A percentile compares a stretch with the other conserved stretches of the same genome.
These are phyloP conservation scores for Matsumurasca onukii DNA, from an alignment of 1,140 invertebrate species.

Conservation along the genomic window DNA sequence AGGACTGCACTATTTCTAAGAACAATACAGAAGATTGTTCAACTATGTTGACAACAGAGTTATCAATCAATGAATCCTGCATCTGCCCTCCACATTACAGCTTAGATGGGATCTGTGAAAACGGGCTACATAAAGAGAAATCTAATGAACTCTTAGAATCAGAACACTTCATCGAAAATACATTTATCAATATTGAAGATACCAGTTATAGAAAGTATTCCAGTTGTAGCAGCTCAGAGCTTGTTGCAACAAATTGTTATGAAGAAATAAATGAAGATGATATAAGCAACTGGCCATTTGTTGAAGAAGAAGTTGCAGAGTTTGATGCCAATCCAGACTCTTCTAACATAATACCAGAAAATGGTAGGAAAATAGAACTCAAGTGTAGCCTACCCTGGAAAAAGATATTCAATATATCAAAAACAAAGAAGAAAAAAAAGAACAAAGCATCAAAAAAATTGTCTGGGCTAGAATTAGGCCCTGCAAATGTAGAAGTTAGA, in stretches of 20 bases:
- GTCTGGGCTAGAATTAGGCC: constrained; percentile 19
- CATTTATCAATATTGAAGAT: not conserved
- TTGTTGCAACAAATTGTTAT: constrained; percentile 13
- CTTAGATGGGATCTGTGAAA: not conserved
- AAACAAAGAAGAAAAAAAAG: constrained; percentile 11
- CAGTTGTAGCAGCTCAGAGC: not conserved
- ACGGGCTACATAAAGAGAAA: not conserved
- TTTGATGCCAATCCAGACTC: constrained; percentile 13
- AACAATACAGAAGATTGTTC: constrained; percentile 4
- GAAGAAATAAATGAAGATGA: constrained; percentile 24
- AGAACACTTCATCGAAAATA: not conserved
- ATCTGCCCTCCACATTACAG: not conserved
- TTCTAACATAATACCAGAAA: constrained; percentile 11
- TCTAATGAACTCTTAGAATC: not conserved
- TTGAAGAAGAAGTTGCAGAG: constrained; percentile 22
- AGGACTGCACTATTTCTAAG: not conserved
- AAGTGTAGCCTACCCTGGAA: constrained; percentile 28
- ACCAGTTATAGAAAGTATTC: not conserved
- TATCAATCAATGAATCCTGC: constrained; percentile 18
- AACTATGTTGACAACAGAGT: constrained; percentile 6
- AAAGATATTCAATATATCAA: constrained; percentile 21
- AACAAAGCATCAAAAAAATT: not conserved
- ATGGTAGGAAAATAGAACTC: constrained; percentile 15
- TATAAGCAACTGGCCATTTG: constrained; percentile 23
- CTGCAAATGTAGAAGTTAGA: constrained; percentile 22